Evolutionary conservation across 2,797 vertebrate genomes (phyloP), one percentile per base, ranked within the genome.

Genomic region (Scolopax bukidnonensis): DNA sequence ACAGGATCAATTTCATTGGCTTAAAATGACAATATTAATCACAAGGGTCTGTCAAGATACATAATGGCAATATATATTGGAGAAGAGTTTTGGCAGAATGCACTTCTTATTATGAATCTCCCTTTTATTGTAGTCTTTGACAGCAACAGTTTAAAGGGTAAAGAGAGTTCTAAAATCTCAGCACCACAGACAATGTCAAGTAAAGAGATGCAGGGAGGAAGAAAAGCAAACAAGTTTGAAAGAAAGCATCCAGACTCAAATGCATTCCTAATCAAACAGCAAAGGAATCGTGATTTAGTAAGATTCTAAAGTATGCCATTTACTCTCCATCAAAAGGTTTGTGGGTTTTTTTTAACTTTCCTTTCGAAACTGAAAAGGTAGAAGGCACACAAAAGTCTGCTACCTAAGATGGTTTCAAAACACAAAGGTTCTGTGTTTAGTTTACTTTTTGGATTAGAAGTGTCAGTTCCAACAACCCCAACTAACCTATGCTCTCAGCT

Each of bases 11-110:
- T 97, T 98, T 96, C 61, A 90, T 85, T 97, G 95, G 90, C 71
- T 97, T 87, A 88, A 92, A 94, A 96, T 78, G 90, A 89, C 56
- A 82, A 36, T 95, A 97, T 97, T 98, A 97, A 97, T 97, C 95
- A 94, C 65, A 86, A 84, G 7, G 12, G 8, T 43, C 87, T 97
- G 94, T 97, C 97, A 96, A 92, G 87, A 95, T 87, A 87, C 77
- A 83, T 83, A 97, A 97, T 86, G 82, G 92, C 54, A 87, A 94
- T 91, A 73, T 95, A 87, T 96, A 80, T 81, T 67, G 68, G 82
- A 77, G 87, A 93, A 92, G 33, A 10, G 1, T 91, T 70, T 94
- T 90, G 82, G 90, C 92, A 93, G 90, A 97, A 77, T 84, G 88
- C 43, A 53, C 60, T 87, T 61, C 74, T 88, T 92, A 27, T 71